Evolutionary conservation across 2,888 invertebrate genomes (phyloP), one percentile per base, ranked within the genome.

Genomic region (Tetramorium bicarinatum): DNA sequence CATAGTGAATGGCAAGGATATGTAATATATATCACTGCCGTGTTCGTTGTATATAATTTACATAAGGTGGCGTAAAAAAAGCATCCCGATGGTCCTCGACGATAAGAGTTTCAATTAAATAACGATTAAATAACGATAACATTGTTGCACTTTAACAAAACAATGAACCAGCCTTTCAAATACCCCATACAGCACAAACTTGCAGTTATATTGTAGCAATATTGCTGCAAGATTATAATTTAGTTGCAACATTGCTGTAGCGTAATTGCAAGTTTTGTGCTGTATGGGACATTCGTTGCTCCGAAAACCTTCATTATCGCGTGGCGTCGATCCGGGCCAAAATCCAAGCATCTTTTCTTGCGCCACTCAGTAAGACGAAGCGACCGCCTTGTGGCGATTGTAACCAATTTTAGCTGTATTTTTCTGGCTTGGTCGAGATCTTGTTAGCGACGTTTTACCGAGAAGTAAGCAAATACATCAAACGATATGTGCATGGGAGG

Each of bases 11-110:
- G 88, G 88, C 86, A 91, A 88, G 85, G 90, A 90, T 88, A 91
- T 83, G 29, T 56, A 74, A 91, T 93, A 88, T 93, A 92, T 56
- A 92, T 92, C 94, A 94, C 94, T 94, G 94, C 94, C 94, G 93
- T 93, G 92, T 66, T 66, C 9, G 29, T 92, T 94, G 93, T 93
- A 94, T 88, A 92, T 93, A 92, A 86, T 91, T 93, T 89, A 90
- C 92, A 93, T 54, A 44, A 44, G 56, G 13, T 67, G 54, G 29
- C 29, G 41, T 67, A 44, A 38, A 29, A n/a, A 29, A 67, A 44
- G 8, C 21, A 76, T 29, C 38, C 38, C 8, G 62, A 18, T 49
- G 29, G 44, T 44, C 21, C 54, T 67, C 9, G 38, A n/a, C n/a
- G 47, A 21, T 11, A 38, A 54, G 38, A 52, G n/a, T 29, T 67